Evolutionary conservation across 2,113 vertebrate genomes (phyloP), one percentile per base, ranked within the genome.

Genomic region (Aphyosemion australe): DNA sequence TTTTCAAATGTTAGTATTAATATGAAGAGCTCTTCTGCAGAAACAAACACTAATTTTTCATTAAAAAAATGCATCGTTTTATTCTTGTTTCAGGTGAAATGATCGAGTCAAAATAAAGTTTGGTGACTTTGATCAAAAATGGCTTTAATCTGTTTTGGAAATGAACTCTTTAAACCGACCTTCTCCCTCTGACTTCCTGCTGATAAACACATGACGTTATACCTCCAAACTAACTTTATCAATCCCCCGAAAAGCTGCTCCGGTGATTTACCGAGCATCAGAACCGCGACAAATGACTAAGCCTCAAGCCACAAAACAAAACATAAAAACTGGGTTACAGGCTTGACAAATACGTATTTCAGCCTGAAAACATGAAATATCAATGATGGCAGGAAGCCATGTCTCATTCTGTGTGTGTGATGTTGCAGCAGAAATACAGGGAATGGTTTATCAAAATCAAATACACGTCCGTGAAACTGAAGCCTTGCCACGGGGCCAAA

Each of bases 221-320:
- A 26, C 26, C n/a, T 37, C 16, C 53, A 19, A 37, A 11, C 26
- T 34, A 37, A 37, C 58, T 42, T 20, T 13, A 65, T 53, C 8
- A 74, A 58, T 69, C 26, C 26, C 3, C 26, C 26, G 46, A 57
- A 26, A 42, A 50, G 55, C 45, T 46, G 51, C 51, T 53, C 11
- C 5, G 10, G 13, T 72, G 73, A 80, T 78, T 82, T 70, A 63
- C 41, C 16, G 8, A 32, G 52, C 74, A 76, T 79, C 79, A 79
- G 12, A 51, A 1, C 6, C 1, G 20, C 32, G 48, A 75, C 31
- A 15, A 64, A 75, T 57, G 46, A 50, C 46, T 50, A 6, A 56
- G 62, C 79, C 73, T 53, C 9, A 0, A 64, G 79, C 54, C 39
- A 49, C 18, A 39, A 55, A 55, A 14, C 63, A 69, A 61, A 49